A percentile compares a stretch with the other conserved stretches of the same genome.
These are phyloP conservation scores for Pachyrhynchus sulphureomaculatus DNA, from an alignment of 1,140 invertebrate genomes.

Conservation along the genomic window DNA sequence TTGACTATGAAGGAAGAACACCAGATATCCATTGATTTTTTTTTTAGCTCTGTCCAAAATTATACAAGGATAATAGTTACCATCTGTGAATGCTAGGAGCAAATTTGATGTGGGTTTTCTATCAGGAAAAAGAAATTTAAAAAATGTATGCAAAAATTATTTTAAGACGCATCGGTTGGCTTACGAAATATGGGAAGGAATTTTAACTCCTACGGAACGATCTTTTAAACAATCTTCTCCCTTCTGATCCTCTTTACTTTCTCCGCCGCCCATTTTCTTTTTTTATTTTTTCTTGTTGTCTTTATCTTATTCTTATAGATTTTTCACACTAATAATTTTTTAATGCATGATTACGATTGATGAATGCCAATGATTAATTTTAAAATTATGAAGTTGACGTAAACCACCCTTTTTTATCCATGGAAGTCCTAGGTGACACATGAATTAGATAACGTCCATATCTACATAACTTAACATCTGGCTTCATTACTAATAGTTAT, in stretches of 20 bases:
- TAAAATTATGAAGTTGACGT: too few species aligned
- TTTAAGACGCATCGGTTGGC: neutral
- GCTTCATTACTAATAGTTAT: too few species aligned
- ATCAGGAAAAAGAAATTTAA: neutral
- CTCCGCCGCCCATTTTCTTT: neutral
- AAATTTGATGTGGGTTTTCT: conserved; percentile 13
- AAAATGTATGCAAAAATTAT: neutral
- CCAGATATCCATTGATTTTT: neutral
- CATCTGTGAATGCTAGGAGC: conserved; percentile 3
- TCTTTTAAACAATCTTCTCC: neutral
- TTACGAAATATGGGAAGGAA: conserved; percentile 1
- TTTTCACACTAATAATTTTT: too few species aligned
- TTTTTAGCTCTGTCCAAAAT: conserved; percentile 2
- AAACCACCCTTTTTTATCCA: too few species aligned
- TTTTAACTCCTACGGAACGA: neutral
- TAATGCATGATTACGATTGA: too few species aligned
- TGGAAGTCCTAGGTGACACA: too few species aligned
- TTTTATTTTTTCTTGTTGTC: too few species aligned
- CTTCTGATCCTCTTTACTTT: neutral
- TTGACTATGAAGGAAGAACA: conserved; percentile 17
- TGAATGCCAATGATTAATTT: too few species aligned
- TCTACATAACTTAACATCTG: too few species aligned
- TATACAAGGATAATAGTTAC: conserved; percentile 12
- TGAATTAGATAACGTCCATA: too few species aligned
- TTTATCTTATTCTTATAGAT: too few species aligned